phyloP scores from a whole-genome alignment of 2,888 invertebrate genomes.

The Arge pagana region DNA sequence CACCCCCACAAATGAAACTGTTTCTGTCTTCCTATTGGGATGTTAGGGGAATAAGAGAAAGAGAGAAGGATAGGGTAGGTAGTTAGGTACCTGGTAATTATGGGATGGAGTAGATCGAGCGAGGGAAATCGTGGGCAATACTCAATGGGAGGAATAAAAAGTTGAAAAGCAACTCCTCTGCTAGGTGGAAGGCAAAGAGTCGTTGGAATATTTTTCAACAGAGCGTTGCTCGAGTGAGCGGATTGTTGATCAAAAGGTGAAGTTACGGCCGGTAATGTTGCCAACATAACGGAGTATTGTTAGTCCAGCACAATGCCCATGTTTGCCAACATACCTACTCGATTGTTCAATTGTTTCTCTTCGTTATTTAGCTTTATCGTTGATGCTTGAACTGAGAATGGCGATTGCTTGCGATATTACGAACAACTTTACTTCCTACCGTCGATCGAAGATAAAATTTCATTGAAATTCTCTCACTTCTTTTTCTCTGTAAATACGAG shows the following conservation, averaged over 20 bases:
- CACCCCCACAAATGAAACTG: no score
- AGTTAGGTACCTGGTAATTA: no score
- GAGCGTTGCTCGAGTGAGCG: constrained; percentile 29
- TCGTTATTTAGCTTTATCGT: constrained; percentile 32
- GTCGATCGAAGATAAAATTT: no score
- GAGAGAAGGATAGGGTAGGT: not conserved
- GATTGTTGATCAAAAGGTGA: constrained; percentile 45
- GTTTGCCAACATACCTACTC: constrained; percentile 45
- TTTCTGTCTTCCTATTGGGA: no score
- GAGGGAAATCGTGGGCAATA: no score
- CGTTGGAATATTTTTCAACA: constrained; percentile 51
- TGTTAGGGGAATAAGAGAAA: not conserved
- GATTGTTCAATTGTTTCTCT: constrained; percentile 47
- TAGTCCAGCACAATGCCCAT: constrained; percentile 48
- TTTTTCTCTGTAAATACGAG: no score
- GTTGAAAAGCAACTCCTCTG: constrained; percentile 21
- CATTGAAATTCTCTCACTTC: no score
- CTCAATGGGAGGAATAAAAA: not conserved
- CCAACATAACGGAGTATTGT: constrained; percentile 48
- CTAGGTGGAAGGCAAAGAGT: no score
- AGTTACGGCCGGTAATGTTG: constrained; percentile 41
- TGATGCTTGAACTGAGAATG: no score
- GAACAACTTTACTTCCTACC: no score
- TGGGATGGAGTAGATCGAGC: no score
- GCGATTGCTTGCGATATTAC: no score